A percentile compares a stretch with the other conserved stretches of the same genome.
Evolutionary conservation across 1,140 invertebrate genomes (phyloP).

Genomic region (Brachystomella parvula): DNA sequence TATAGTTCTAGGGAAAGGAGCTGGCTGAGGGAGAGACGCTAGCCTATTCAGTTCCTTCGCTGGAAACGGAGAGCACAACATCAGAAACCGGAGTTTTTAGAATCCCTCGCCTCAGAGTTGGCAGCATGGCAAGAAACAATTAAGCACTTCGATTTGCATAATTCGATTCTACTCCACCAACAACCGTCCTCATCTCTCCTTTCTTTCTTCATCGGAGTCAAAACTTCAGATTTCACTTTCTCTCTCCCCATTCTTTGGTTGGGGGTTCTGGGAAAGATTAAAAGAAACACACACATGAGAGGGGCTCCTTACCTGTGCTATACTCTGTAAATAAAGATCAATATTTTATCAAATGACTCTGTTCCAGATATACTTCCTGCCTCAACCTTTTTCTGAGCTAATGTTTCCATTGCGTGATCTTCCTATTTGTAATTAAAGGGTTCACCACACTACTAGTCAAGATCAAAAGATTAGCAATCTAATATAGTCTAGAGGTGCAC

Average conservation of each 20-base stretch:
- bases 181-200: not conserved
- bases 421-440: constrained; percentile 36
- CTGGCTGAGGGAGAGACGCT: not conserved
- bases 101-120: not conserved
- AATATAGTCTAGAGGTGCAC: constrained; percentile 12
- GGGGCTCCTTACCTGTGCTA: not conserved
- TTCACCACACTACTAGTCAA: constrained; percentile 28
- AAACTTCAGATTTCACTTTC: no score
- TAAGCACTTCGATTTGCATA: constrained; percentile 38
- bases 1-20: not conserved
- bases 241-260: no score
- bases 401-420: constrained; percentile 36
- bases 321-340: constrained; percentile 17
- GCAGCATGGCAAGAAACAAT: constrained; percentile 38
- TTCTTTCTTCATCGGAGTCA: constrained; percentile 1
- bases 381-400: constrained; percentile 13
- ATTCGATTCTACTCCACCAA: constrained; percentile 22
- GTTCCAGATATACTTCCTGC: not conserved
- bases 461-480: constrained; percentile 25
- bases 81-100: not conserved
- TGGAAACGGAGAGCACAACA: not conserved
- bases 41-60: not conserved
- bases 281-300: not conserved
- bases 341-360: constrained; percentile 31
- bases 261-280: not conserved